phyloP scores from a whole-genome alignment of 92 coral and sea anemone genomes.

The Zoanthus sansibaricus region DNA sequence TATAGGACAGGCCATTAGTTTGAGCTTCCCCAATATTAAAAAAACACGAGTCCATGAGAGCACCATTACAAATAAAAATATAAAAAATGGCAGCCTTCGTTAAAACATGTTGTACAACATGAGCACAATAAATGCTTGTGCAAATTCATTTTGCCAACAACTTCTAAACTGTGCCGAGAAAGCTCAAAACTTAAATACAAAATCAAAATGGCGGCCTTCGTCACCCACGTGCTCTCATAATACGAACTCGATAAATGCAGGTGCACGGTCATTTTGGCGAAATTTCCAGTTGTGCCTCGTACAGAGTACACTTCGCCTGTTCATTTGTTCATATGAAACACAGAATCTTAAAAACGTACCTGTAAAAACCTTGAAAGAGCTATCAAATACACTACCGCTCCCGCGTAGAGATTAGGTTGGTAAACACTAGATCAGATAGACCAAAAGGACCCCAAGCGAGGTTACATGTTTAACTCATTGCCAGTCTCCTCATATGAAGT shows the following conservation, averaged over 20 bases:
- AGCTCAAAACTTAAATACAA: neutral
- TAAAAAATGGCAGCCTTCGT: conserved; percentile 3
- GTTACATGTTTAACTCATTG: too few relatives aligned
- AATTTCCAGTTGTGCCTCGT: conserved; percentile 45
- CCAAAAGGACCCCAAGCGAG: too few relatives aligned
- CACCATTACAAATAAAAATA: neutral
- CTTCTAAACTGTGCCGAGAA: neutral
- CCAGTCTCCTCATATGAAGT: too few relatives aligned
- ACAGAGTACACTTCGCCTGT: conserved; percentile 54
- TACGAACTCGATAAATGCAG: conserved; percentile 48
- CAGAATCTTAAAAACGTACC: conserved; percentile 38
- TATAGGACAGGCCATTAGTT: too few relatives aligned
- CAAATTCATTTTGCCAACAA: conserved; percentile 35
- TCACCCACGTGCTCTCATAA: neutral
- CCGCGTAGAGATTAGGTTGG: conserved; percentile 33
- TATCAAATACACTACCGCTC: conserved; percentile 33
- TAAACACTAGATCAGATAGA: too few relatives aligned
- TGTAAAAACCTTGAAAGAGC: conserved; percentile 7
- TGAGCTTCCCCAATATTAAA: neutral
- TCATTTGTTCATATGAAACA: conserved; percentile 11
- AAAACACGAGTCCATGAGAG: neutral
- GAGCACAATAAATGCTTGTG: conserved; percentile 35
- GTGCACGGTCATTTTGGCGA: conserved; percentile 45
- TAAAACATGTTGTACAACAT: neutral
- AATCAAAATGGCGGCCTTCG: neutral